Evolutionary conservation across 2,888 invertebrate genomes (phyloP), one percentile per base, ranked within the genome.

Genomic region (Dione vanillae): DNA sequence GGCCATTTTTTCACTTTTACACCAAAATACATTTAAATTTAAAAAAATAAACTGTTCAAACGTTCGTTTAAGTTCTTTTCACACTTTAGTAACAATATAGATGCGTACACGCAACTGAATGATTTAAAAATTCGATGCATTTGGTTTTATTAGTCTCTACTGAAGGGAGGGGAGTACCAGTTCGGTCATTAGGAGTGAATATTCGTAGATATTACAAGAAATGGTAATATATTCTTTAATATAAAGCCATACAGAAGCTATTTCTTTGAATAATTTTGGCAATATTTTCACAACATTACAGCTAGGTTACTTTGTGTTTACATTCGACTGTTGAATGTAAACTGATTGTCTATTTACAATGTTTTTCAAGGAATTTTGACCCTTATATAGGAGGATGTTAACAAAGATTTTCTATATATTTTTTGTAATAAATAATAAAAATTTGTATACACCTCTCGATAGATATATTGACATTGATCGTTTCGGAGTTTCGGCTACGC

Each of bases 1-100:
- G 80, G 94, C 94, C 94, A 94, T 94, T 79, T 86, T 87, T 65
- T 59, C 74, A 74, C 79, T 71, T 59, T 65, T 73, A 62, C 74
- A 77, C 52, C 67, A 69, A 61, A 43, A 43, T 66, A 70, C 72
- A 73, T 71, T 27, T 72, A 71, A 64, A 72, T 59, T 70, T 71
- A 75, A 73, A 68, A 61, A 59, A 62, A 56, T 47, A 49, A 66
- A 64, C 58, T 45, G 27, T 51, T 62, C n/a, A 45, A 16, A 20
- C 7, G 16, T 5, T 35, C 6, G 11, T 37, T 16, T 9, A 27
- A 16, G n/a, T 2, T 19, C 19, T n/a, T 37, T 37, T 40, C 37
- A 47, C 27, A 14, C 11, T 35, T n/a, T 14, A 14, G 37, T 40
- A 49, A 19, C 9, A 19, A 40, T 19, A 16, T 47, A 47, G 11